A percentile compares a stretch with the other conserved stretches of the same genome.
Conservation (phyloP, 2,797 vertebrate species). For the Typhlichthys eigenmanni region DNA sequence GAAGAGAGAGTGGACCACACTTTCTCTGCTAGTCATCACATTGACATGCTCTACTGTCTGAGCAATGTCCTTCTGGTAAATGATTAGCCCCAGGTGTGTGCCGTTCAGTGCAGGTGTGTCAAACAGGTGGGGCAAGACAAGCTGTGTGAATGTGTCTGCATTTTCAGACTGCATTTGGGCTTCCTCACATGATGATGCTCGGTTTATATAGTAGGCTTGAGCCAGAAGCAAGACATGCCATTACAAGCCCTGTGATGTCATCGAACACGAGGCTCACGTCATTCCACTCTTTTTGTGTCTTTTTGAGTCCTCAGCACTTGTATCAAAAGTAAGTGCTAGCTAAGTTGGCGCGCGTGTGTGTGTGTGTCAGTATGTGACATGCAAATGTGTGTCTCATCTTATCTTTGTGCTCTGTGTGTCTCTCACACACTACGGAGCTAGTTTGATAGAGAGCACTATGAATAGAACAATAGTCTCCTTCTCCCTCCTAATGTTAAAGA, state of each 20-base stretch:
- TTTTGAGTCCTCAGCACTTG: slow-evolving; percentile 1
- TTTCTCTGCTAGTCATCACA: slow-evolving; percentile 20
- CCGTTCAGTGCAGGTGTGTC: slow-evolving; percentile 50
- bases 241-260: slow-evolving; percentile 22
- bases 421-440: slow-evolving; percentile 53
- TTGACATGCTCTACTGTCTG: slow-evolving; percentile 21
- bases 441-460: slow-evolving; percentile 69
- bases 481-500: slow-evolving; percentile 68
- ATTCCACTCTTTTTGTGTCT: slow-evolving; percentile 24
- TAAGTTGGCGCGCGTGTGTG: slow-evolving; percentile 19
- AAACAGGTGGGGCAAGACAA: slow-evolving; percentile 37
- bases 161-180: not conserved
- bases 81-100: slow-evolving; percentile 47
- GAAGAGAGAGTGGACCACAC: not conserved
- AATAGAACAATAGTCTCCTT: slow-evolving; percentile 77
- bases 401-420: slow-evolving; percentile 20
- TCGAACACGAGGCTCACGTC: slow-evolving; percentile 21
- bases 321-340: not conserved
- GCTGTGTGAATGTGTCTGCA: slow-evolving; percentile 5
- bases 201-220: not conserved
- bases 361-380: slow-evolving; percentile 43
- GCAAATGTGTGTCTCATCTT: slow-evolving; percentile 39
- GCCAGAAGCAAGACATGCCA: not conserved
- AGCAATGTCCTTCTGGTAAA: slow-evolving; percentile 42
- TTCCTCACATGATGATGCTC: slow-evolving; percentile 7